Evolutionary conservation across 1,140 invertebrate species (phyloP).

Genomic region (Apis laboriosa): DNA sequence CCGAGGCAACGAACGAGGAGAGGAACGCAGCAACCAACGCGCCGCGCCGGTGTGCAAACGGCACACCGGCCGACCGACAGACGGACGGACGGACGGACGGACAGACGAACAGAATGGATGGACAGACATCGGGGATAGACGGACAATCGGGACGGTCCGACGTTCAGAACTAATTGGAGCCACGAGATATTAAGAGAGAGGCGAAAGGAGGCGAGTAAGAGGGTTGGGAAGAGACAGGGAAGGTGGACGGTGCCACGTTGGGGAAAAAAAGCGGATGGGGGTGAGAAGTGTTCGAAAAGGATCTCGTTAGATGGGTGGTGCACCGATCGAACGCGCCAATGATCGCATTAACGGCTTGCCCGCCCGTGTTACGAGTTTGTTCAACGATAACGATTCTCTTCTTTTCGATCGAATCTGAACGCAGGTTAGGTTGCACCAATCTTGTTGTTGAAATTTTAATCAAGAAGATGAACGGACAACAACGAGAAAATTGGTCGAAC

Average conservation of each 20-base stretch:
- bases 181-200: conserved; percentile 73
- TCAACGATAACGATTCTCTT: conserved; percentile 57
- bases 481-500: neutral
- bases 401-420: too few species aligned
- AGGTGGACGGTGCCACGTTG: conserved; percentile 20
- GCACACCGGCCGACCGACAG: conserved; percentile 22
- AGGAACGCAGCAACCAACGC: conserved; percentile 52
- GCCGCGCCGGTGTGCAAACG: conserved; percentile 28
- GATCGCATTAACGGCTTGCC: conserved; percentile 61
- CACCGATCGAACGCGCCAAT: conserved; percentile 46
- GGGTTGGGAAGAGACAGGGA: conserved; percentile 30
- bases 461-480: neutral
- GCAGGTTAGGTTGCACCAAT: too few species aligned
- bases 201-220: conserved; percentile 45
- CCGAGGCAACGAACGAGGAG: conserved; percentile 62
- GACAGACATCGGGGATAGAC: conserved; percentile 11
- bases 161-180: conserved; percentile 77
- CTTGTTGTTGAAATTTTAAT: too few species aligned
- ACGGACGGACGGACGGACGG: conserved; percentile 51
- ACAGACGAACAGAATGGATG: conserved; percentile 22
- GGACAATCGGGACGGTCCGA: conserved; percentile 57
- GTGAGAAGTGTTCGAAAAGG: conserved; percentile 50
- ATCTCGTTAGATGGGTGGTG: conserved; percentile 56
- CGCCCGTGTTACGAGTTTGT: conserved; percentile 64
- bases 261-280: conserved; percentile 25